Evolutionary conservation across 2,888 invertebrate species (phyloP).

Genomic region (Caenorhabditis virilis): DNA sequence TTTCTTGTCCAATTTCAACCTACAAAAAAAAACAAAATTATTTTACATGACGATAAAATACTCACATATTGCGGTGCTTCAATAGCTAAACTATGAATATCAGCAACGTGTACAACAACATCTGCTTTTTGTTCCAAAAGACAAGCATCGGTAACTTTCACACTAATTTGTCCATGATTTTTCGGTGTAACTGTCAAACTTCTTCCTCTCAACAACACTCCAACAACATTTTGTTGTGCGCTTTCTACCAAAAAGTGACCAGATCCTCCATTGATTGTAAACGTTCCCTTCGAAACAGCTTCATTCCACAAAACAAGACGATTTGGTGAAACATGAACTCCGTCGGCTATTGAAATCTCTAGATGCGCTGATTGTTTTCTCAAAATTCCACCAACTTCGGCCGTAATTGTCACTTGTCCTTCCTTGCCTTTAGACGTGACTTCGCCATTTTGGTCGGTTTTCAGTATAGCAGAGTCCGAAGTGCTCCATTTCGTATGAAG

Average conservation of each 20-base stretch:
- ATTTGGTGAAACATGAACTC: conserved; percentile 17
- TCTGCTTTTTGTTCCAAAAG: conserved; percentile 41
- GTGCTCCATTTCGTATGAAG: conserved; percentile 26
- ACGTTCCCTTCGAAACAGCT: conserved; percentile 32
- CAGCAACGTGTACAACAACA: conserved; percentile 51
- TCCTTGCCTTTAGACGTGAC: conserved; percentile 7
- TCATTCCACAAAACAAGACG: conserved; percentile 57
- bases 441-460: conserved; percentile 9
- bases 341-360: conserved; percentile 40
- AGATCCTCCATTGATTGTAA: conserved; percentile 56
- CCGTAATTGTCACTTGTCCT: no score
- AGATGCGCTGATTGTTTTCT: conserved; percentile 28
- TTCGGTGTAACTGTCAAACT: conserved; percentile 36
- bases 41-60: conserved; percentile 2
- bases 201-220: conserved; percentile 15
- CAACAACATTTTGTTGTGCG: conserved; percentile 2
- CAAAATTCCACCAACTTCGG: conserved; percentile 17
- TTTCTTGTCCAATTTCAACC: conserved; percentile 46
- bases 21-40: conserved; percentile 14
- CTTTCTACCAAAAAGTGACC: conserved; percentile 56
- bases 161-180: conserved; percentile 35
- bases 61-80: conserved; percentile 50
- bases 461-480: conserved; percentile 14
- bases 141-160: conserved; percentile 54
- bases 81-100: conserved; percentile 51